Evolutionary conservation across 37 sponge, comb jelly and placozoan genomes (phyloP).

Genomic region (Beroe forskalii): DNA sequence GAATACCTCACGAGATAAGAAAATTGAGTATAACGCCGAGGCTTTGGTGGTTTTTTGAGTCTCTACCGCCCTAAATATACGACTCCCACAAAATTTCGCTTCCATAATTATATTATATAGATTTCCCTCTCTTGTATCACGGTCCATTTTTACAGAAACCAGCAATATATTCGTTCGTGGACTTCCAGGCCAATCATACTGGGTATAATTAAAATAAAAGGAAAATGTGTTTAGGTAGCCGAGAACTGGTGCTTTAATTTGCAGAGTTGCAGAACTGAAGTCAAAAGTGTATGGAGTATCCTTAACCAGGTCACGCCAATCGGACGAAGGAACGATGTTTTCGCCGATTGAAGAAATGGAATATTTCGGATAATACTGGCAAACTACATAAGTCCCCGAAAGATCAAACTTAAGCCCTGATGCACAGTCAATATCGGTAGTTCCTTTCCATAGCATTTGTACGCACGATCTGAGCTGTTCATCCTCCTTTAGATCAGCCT

Average conservation of each 20-base stretch:
- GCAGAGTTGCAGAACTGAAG: background rate
- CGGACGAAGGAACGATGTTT: background rate
- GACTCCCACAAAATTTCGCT: background rate
- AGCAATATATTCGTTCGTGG: background rate
- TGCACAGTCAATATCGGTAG: background rate
- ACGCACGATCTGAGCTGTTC: background rate
- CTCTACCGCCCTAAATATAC: background rate
- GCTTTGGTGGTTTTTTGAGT: background rate
- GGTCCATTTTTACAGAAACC: background rate
- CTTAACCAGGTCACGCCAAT: background rate
- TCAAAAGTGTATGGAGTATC: background rate
- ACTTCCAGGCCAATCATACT: background rate
- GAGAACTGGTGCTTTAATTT: background rate
- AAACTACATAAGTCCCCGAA: background rate
- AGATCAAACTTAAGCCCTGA: background rate
- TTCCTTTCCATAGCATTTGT: background rate
- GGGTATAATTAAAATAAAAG: background rate
- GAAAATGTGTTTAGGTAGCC: background rate
- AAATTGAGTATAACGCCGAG: background rate
- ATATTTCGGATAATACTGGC: background rate
- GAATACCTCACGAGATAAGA: background rate
- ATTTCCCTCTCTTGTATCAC: no score
- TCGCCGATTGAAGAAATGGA: background rate
- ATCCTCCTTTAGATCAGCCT: background rate
- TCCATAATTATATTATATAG: background rate